Conservation (phyloP, 2,797 vertebrate species). For the Taenioides sp. region DNA sequence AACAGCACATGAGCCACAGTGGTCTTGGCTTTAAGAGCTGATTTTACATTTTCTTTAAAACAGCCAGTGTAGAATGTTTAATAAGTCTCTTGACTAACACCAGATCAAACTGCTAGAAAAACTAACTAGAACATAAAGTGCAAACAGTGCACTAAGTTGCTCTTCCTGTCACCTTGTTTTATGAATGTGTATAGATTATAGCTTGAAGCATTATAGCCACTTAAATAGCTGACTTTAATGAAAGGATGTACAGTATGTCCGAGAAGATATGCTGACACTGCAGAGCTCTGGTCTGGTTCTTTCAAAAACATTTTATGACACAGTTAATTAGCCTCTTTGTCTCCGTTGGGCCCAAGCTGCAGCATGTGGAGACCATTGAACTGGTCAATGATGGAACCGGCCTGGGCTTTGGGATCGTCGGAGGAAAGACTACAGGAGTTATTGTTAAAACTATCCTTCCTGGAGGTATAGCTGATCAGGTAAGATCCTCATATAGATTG, state of each 20-base stretch:
- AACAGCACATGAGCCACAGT: too few species aligned
- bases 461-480: slow-evolving; percentile 96
- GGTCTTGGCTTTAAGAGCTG: too few species aligned
- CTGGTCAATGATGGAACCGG: slow-evolving; percentile 96
- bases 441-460: slow-evolving; percentile 97
- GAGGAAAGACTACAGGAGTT: slow-evolving; percentile 93
- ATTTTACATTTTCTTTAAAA: too few species aligned
- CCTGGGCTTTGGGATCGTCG: slow-evolving; percentile 95
- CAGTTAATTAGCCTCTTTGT: background rate
- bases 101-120: background rate
- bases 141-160: slow-evolving; percentile 10
- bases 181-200: slow-evolving; percentile 8
- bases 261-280: slow-evolving; percentile 4
- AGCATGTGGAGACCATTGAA: slow-evolving; percentile 93
- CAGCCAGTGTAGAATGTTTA: too few species aligned
- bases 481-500: slow-evolving; percentile 42
- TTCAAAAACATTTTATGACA: slow-evolving; percentile 4
- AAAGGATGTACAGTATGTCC: slow-evolving; percentile 4
- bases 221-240: slow-evolving; percentile 8
- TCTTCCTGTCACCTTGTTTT: slow-evolving; percentile 12
- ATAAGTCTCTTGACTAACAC: slow-evolving; percentile 20
- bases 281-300: slow-evolving; percentile 3
- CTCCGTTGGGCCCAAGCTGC: slow-evolving; percentile 76
- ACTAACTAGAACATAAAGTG: slow-evolving; percentile 4
- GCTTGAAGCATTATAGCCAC: slow-evolving; percentile 9